Evolutionary conservation across 2,888 invertebrate species (phyloP), one percentile per base, ranked within the genome.

Genomic region (Pollenia amentaria): DNA sequence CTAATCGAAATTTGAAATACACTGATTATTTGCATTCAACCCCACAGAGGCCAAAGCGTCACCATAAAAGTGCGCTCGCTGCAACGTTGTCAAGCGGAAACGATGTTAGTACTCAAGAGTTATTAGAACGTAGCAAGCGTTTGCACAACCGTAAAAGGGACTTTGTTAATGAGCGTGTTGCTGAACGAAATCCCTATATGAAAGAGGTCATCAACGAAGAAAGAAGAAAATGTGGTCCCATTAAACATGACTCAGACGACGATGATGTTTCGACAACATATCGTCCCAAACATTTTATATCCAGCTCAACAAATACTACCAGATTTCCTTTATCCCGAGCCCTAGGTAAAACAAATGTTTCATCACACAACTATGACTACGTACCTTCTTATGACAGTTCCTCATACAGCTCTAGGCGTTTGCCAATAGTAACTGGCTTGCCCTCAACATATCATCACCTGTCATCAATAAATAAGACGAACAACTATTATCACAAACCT

Each of bases 171-270:
- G 93, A 93, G 42, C 92, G 93, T 44, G 92, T 92, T 1, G 92
- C 90, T 12, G 93, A 93, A 29, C 91, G 92, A 3, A 93, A 93
- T 92, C 93, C 93, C 4, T 93, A 93, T 60, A 91, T 93, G 87
- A 91, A 91, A 18, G 91, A 92, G 62, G 92, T 92, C 10, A 90
- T 92, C 14, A 90, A 90, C 38, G 90, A 90, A 29, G 91, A 90
- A 46, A 88, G 89, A 51, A 60, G 84, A 7, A 89, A 73, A 62
- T 85, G 84, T 2, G 62, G 29, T 12, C 11, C 14, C 4, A 18
- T 51, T 8, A 82, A 53, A 11, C 51, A 69, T 51, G 85, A 76
- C 2, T 88, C 85, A 14, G 80, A 76, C 11, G 90, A 90, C 1
- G 90, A 90, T 14, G 89, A 90, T 16, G 53, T 53, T 14, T 14